Base-by-base conservation (phyloP, 2,797 vertebrate genomes). In the Periophthalmus magnuspinnatus region DNA sequence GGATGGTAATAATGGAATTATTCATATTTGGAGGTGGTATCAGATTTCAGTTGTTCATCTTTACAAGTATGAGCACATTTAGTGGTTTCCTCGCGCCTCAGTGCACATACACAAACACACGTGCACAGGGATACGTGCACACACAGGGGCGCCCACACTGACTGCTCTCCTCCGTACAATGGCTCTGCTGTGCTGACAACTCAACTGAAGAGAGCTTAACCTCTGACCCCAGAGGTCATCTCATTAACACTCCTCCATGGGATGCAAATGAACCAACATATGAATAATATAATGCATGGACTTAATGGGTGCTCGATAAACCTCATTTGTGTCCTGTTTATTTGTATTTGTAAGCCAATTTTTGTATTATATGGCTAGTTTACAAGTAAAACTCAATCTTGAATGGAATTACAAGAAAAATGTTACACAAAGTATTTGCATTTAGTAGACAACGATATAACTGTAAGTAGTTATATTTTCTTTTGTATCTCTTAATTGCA, bases 171-270 rank as follows among this genome's bases (percentile, higher is more conserved):
- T 8, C 65, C 75, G 90, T 91, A 94, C 92, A 94, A 93, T 85
- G 80, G 91, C 78, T 90, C 90, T 77, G 90, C 91, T 93, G 92
- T 81, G 89, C 88, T 91, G 92, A 94, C 91, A 93, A 93, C 90
- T 93, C 91, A 93, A 90, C 93, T 93, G 91, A 91, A 91, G 89
- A 85, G 82, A 90, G 90, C 88, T 91, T 91, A 91, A 92, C 91
- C 92, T 93, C 83, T 92, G 81, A 90, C 87, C 91, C 77, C 73
- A 1, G 60, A 77, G 91, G 92, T 93, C 92, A 91, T 78, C 81
- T 90, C 89, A 93, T 93, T 91, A 91, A 87, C 83, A 77, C 84
- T 79, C 80, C 81, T 84, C 73, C 82, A 67, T 5, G 54, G n/a
- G 81, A 91, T 90, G 88, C 88, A 91, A 90, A 90, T 87, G 14